Evolutionary conservation across 2,888 invertebrate genomes (phyloP), one percentile per base, ranked within the genome.

Genomic region (Argyresthia goedartella): DNA sequence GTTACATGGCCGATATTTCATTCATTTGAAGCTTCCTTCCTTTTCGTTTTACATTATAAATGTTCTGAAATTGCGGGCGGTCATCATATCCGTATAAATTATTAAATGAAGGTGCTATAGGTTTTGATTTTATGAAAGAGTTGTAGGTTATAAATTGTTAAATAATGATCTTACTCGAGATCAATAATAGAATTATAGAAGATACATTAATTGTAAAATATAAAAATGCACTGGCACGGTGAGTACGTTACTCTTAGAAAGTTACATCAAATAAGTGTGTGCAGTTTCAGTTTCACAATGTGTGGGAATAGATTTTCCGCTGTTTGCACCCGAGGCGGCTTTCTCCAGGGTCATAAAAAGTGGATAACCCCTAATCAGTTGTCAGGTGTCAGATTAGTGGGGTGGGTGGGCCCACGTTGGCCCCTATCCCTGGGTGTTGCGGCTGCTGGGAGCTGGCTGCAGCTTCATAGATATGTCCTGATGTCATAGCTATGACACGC

Each of bases 151-250:
- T 78, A 74, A 77, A 84, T 82, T 82, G 78, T 84, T 80, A 80
- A 86, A 81, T 81, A 81, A 97, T 97, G 97, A 97, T 97, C 91
- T 91, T 97, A 82, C 91, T 99, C 80, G 99, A 99, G 92, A 97
- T 98, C 89, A 96, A 98, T 89, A 99, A 99, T 90, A 94, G 98
- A 87, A 97, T 99, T 88, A 94, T 99, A 70, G 97, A 98, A 89
- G 99, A 99, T 88, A 96, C 98, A 56, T 89, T 99, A 77, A 91
- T 93, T 73, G 91, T 95, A 69, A 98, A 98, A 91, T 97, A 97
- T 88, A 95, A 93, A 88, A 97, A 97, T 91, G 96, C 95, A 74
- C 89, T 95, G 84, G 94, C 95, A 72, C 97, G 98, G 99, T 99
- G 89, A 92, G 94, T 91, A 86, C 80, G 79, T 81, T 85, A 81